Evolutionary conservation across 2,888 invertebrate genomes (phyloP), one percentile per base, ranked within the genome.

Genomic region (Clepsis dumicolana): DNA sequence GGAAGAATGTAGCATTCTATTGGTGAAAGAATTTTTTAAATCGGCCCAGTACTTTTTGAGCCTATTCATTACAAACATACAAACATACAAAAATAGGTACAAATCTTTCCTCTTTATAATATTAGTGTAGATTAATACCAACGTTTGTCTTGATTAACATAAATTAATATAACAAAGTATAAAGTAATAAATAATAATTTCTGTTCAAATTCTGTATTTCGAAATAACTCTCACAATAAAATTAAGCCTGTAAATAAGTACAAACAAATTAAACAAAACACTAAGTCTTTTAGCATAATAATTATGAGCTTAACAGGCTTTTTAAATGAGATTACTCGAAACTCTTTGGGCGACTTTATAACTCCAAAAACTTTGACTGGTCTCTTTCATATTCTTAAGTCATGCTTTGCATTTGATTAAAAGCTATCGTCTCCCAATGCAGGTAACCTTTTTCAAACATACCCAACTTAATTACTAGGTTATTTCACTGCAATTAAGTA

Each of bases 261-360:
- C 35, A 57, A 57, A 57, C 21, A 29, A 21, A 61, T 32, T 61
- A 21, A 50, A 61, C 44, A 27, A n/a, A 35, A 25, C 24, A n/a
- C 10, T 25, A 21, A 10, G 24, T 50, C 18, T 44, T 56, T 57
- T 61, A 59, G 25, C 62, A 38, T 27, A 67, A 62, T 67, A 25
- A 67, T 62, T 54, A 61, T 66, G 27, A 57, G 56, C 62, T 63
- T 38, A 63, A 63, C 56, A 48, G 62, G 56, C 62, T 27, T 50
- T 67, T 29, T 62, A 16, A 50, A 52, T 41, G 38, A 27, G 38
- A 63, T 48, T 63, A 62, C 50, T 57, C 35, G 7, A 56, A 64
- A 44, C 16, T 16, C 41, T 41, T 29, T 10, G 18, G 38, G n/a
- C 60, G 48, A 52, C 38, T 62, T 67, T 27, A 38, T 63, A 62